Evolutionary conservation across 1,140 invertebrate species (phyloP), one percentile per base, ranked within the genome.

Genomic region (Philopotamus ludificatus): DNA sequence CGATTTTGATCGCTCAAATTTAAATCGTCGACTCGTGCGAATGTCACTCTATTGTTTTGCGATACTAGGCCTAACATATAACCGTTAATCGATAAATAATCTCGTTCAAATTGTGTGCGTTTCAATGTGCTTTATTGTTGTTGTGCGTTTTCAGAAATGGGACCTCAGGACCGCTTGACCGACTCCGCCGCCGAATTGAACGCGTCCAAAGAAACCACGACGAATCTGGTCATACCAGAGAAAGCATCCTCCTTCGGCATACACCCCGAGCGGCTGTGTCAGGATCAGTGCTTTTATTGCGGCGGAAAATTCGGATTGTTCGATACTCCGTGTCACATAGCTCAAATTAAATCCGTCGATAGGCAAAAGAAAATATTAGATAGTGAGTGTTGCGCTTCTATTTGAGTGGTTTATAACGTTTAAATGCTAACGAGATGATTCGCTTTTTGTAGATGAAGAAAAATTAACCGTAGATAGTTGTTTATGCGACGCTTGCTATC

Each of bases 241-340:
- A 92, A 92, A 77, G 89, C 89, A 12, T 91, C 89, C 1, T 91
- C 89, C 0, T 93, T 92, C 74, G 89, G 88, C 63, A 91, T 93
- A 69, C 90, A 92, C 79, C 90, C 90, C 0, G 89, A 84, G 1
- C 75, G 90, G 9, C 73, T 90, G 1, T 93, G 90, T 73, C 85
- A 87, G 69, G 90, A 92, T 74, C 88, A 91, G 67, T 93, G 91
- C 73, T 89, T 87, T 69, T 92, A 92, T 72, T 93, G 91, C 72
- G 89, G 89, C 68, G 89, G 89, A 7, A 92, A 92, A 75, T 93
- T 93, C 69, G 90, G 90, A 0, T 84, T 90, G 0, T 85, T 91
- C 51, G 91, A 93, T 71, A 92, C 90, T 0, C 90, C 90, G 0
- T 91, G 91, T 78, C 91, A 93, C 74, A 85, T 93, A 28, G 90